Evolutionary conservation across 2,113 vertebrate species (phyloP).

Genomic region (Corvus hawaiiensis): DNA sequence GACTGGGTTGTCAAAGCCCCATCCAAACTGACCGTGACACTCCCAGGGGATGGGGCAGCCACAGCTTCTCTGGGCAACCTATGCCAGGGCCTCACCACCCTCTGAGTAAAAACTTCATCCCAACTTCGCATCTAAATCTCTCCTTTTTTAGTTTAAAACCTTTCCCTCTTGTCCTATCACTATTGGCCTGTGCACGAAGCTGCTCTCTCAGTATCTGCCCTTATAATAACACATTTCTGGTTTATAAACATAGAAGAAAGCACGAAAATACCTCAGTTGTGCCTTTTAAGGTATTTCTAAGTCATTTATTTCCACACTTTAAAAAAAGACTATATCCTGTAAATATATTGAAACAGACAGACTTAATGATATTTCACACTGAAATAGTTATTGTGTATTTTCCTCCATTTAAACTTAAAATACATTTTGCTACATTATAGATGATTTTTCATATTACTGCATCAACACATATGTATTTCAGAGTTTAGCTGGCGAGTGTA

Average conservation of each 20-base stretch:
- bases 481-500: neutral
- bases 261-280: neutral
- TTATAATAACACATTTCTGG: neutral
- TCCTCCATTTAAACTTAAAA: neutral
- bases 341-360: neutral
- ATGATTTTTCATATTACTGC: neutral
- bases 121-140: neutral
- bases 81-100: neutral
- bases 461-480: neutral
- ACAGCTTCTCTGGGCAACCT: neutral
- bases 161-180: neutral
- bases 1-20: neutral
- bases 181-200: neutral
- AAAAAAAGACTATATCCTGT: neutral
- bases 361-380: neutral
- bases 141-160: neutral
- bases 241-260: neutral
- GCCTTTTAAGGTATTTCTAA: neutral
- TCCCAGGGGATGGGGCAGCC: neutral
- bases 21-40: rapidly evolving
- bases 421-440: neutral
- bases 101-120: neutral
- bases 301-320: neutral
- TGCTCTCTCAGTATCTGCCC: neutral
- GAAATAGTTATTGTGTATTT: neutral